Conservation (phyloP, 2,797 vertebrate species). For the Karalla daura region DNA sequence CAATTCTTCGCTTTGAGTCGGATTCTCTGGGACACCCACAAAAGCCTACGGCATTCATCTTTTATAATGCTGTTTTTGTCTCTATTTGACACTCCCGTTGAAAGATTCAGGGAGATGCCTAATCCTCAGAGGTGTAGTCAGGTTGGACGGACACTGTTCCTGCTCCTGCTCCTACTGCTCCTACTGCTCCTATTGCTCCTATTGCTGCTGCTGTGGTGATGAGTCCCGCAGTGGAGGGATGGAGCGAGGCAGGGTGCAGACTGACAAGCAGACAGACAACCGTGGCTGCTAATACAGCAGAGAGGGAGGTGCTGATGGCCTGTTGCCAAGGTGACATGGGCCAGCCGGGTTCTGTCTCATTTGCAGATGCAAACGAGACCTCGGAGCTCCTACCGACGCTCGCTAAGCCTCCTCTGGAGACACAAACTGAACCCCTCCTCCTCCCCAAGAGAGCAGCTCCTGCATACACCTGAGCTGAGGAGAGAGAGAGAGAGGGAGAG, state of each 20-base stretch:
- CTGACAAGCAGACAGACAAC: constrained; percentile 82
- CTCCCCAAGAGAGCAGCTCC: constrained; percentile 64
- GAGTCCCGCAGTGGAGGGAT: constrained; percentile 62
- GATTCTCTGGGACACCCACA: constrained; percentile 67
- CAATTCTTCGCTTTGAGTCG: constrained; percentile 60
- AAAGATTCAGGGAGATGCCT: constrained; percentile 68
- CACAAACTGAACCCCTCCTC: constrained; percentile 56
- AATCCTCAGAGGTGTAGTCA: constrained; percentile 68
- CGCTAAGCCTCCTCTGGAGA: constrained; percentile 71
- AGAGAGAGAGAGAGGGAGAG: too few relatives aligned
- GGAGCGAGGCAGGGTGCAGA: constrained; percentile 74
- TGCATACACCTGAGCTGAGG: constrained; percentile 70
- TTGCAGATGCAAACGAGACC: constrained; percentile 85
- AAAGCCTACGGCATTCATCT: constrained; percentile 66
- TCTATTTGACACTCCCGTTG: constrained; percentile 55
- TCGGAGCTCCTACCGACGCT: constrained; percentile 66
- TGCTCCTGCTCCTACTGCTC: constrained; percentile 53
- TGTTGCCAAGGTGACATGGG: constrained; percentile 86
- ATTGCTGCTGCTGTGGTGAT: constrained; percentile 53
- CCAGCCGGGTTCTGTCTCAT: constrained; percentile 82
- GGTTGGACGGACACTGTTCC: constrained; percentile 55
- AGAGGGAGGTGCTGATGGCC: constrained; percentile 81
- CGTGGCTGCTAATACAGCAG: constrained; percentile 70
- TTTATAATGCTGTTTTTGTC: constrained; percentile 68
- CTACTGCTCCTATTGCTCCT: constrained; percentile 50